Conservation (phyloP, 2,888 invertebrate genomes). For the Parnassius mnemosyne region DNA sequence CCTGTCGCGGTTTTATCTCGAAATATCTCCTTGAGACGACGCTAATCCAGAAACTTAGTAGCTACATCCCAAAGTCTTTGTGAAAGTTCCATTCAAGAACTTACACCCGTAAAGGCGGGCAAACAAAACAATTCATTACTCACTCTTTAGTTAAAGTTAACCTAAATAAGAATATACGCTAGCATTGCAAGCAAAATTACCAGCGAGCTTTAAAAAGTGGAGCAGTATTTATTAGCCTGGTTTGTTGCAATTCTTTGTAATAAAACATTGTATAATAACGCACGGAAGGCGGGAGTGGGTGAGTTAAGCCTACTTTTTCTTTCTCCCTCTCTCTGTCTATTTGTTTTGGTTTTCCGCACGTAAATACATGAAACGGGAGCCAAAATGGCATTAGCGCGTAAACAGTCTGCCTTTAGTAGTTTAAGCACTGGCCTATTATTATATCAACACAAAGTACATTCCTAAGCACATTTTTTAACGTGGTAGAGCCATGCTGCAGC, state of each 20-base stretch:
- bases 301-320: slow-evolving; percentile 1
- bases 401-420: slow-evolving; percentile 50
- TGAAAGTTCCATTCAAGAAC: slow-evolving; percentile 3
- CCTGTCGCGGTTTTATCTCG: slow-evolving; percentile 17
- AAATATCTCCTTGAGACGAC: slow-evolving; percentile 18
- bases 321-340: neutral
- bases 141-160: slow-evolving; percentile 19
- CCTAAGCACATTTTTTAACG: slow-evolving; percentile 56
- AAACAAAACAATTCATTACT: slow-evolving; percentile 16
- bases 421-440: slow-evolving; percentile 54
- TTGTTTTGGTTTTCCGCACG: slow-evolving; percentile 23
- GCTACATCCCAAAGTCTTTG: slow-evolving; percentile 8
- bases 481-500: no score
- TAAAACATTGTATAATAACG: slow-evolving; percentile 10
- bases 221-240: slow-evolving; percentile 19
- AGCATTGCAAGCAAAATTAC: slow-evolving; percentile 15
- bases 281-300: slow-evolving; percentile 3
- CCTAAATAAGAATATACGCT: slow-evolving; percentile 4
- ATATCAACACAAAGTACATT: slow-evolving; percentile 61
- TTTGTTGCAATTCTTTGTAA: slow-evolving; percentile 20
- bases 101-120: neutral
- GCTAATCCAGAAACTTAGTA: slow-evolving; percentile 18
- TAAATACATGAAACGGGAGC: slow-evolving; percentile 26
- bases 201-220: slow-evolving; percentile 14
- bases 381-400: slow-evolving; percentile 38